These are phyloP conservation scores for Tolypeutes matacus DNA, from an alignment of 2,797 vertebrate species.

Conservation along the genomic window DNA sequence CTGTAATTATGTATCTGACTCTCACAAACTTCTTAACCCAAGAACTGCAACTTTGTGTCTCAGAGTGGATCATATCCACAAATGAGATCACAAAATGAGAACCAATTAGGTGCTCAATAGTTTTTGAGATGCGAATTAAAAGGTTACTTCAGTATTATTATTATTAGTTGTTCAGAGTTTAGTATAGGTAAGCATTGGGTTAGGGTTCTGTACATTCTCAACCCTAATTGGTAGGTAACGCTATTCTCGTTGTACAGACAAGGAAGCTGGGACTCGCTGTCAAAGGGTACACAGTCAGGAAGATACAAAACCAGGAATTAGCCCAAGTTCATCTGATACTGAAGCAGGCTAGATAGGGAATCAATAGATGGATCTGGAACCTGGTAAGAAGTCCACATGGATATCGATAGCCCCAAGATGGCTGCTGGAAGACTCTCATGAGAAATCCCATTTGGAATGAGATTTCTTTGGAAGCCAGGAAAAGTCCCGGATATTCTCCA, in stretches of 20 bases:
- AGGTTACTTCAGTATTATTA: background rate
- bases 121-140: background rate
- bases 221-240: background rate
- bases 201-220: background rate
- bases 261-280: background rate
- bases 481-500: too few species aligned
- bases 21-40: background rate
- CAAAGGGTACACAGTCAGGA: background rate
- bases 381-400: too few species aligned
- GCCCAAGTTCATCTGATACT: background rate
- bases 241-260: background rate
- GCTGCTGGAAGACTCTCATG: too few species aligned
- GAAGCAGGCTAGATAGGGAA: too few species aligned
- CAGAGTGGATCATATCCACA: background rate
- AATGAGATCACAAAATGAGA: background rate
- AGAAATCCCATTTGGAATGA: too few species aligned
- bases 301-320: background rate
- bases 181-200: background rate
- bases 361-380: too few species aligned
- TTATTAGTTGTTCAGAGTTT: background rate
- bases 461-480: too few species aligned
- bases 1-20: background rate
- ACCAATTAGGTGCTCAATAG: background rate
- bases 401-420: too few species aligned
- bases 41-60: background rate